A percentile compares a stretch with the other conserved stretches of the same genome.
These are phyloP conservation scores for Euleptes europaea DNA, from an alignment of 2,113 vertebrate genomes.

Conservation along the genomic window DNA sequence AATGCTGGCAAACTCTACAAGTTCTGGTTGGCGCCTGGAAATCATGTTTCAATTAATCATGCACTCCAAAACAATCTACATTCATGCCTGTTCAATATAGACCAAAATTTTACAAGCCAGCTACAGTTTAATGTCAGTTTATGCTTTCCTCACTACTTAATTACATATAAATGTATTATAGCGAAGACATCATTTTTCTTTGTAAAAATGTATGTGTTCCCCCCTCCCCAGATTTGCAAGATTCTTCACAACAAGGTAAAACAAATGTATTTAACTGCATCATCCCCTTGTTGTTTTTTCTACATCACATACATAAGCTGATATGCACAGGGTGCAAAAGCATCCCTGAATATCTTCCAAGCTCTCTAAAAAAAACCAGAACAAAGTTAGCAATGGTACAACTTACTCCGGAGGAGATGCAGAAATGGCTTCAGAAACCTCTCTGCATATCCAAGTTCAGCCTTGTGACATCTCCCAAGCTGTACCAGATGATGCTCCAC, in stretches of 20 bases:
- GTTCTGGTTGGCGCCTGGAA: not conserved
- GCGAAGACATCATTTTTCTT: not conserved
- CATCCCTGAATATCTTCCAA: not conserved
- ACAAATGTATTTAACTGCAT: not conserved
- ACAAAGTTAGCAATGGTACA: not conserved
- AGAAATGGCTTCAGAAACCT: slow-evolving; percentile 68
- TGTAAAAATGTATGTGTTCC: not conserved
- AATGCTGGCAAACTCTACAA: not conserved
- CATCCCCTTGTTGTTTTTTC: not conserved
- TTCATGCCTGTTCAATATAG: not conserved
- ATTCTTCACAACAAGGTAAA: not conserved
- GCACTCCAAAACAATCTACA: not conserved
- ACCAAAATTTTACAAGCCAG: not conserved
- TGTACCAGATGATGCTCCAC: slow-evolving; percentile 70
- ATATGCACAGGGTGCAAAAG: not conserved
- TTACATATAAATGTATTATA: not conserved
- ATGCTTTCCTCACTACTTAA: not conserved
- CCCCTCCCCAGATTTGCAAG: no score
- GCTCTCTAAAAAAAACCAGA: not conserved
- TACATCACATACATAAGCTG: not conserved
- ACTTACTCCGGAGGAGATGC: slow-evolving; percentile 71
- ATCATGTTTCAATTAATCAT: not conserved
- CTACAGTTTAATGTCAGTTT: not conserved
- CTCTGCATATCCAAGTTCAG: slow-evolving; percentile 64
- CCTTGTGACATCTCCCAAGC: slow-evolving; percentile 65